Evolutionary conservation across 2,888 invertebrate genomes (phyloP).

Genomic region (Lepidochrysops patricia): DNA sequence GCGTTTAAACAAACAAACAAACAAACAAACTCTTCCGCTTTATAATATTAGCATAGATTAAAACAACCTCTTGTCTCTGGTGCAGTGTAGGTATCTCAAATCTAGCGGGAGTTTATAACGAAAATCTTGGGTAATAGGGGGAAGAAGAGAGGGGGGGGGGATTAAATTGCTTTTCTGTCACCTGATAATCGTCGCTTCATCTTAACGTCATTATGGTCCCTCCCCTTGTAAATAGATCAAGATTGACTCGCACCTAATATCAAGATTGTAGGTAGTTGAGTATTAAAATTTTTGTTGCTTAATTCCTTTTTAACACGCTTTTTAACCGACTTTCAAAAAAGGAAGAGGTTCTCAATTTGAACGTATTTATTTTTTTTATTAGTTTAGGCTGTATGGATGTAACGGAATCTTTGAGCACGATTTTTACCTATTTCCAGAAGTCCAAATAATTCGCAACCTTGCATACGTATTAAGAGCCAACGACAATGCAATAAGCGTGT

Average conservation of each 20-base stretch:
- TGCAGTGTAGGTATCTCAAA: conserved; percentile 5
- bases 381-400: too few species aligned
- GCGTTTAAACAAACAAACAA: too few species aligned
- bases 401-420: too few species aligned
- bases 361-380: too few species aligned
- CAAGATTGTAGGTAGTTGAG: neutral
- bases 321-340: too few species aligned
- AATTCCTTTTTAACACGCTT: neutral
- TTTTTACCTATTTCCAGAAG: too few species aligned
- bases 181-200: conserved; percentile 17
- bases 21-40: too few species aligned
- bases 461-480: too few species aligned
- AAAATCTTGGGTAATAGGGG: conserved; percentile 13
- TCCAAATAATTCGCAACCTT: too few species aligned
- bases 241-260: neutral
- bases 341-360: too few species aligned
- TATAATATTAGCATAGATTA: too few species aligned
- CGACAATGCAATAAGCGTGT: too few species aligned
- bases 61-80: neutral
- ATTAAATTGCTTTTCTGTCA: conserved; percentile 20
- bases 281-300: neutral
- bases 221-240: conserved; percentile 5
- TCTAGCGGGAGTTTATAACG: conserved; percentile 13
- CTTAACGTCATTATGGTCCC: conserved; percentile 11
- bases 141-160: neutral